Evolutionary conservation across 2,888 invertebrate species (phyloP).

Genomic region (Phoenoteleia sp.): DNA sequence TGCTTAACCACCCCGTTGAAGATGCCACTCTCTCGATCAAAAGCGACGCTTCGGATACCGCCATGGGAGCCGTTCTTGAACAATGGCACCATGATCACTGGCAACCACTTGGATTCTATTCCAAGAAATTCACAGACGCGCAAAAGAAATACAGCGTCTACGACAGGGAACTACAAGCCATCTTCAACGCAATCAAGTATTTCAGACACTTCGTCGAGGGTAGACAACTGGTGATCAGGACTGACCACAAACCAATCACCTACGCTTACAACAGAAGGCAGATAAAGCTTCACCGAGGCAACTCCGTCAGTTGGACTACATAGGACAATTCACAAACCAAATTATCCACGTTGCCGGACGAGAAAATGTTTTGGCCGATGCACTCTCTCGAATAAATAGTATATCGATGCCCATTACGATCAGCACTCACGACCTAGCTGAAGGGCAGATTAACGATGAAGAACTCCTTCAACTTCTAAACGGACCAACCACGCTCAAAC

Average conservation of each 20-base stretch:
- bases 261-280: constrained; percentile 42
- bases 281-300: constrained; percentile 60
- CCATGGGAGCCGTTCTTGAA: constrained; percentile 50
- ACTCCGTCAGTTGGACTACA: constrained; percentile 44
- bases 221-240: constrained; percentile 30
- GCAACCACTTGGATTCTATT: constrained; percentile 55
- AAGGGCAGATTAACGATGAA: no score
- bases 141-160: constrained; percentile 39
- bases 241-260: constrained; percentile 52
- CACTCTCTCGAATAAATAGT: constrained; percentile 26
- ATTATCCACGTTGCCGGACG: constrained; percentile 44
- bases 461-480: no score
- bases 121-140: neutral
- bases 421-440: no score
- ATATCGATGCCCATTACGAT: no score
- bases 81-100: no score
- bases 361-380: constrained; percentile 37
- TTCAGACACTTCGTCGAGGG: constrained; percentile 60
- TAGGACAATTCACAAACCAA: constrained; percentile 63
- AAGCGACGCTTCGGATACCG: constrained; percentile 55
- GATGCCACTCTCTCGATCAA: neutral
- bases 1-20: no score
- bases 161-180: constrained; percentile 49
- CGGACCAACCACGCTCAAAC: no score
- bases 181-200: constrained; percentile 17